Evolutionary conservation across 2,797 vertebrate species (phyloP).

Genomic region (Gambelia wislizenii): DNA sequence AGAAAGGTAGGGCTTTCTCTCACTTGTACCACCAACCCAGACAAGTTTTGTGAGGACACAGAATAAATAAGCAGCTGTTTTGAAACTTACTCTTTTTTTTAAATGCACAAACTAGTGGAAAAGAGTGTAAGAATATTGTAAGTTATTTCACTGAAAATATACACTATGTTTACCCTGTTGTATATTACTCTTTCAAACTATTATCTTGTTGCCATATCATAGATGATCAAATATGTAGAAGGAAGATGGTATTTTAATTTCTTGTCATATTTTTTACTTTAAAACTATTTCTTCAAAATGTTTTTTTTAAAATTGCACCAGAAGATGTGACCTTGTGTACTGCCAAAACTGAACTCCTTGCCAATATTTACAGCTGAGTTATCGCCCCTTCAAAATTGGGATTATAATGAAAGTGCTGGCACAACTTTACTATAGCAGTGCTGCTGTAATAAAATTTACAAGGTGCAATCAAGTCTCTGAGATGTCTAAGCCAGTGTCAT

Average conservation of each 20-base stretch:
- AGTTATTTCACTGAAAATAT: not conserved
- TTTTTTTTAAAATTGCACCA: slow-evolving; percentile 14
- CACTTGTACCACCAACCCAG: not conserved
- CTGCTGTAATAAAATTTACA: slow-evolving; percentile 65
- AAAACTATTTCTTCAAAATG: not conserved
- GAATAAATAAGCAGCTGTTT: not conserved
- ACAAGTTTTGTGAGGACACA: not conserved
- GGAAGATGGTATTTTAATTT: not conserved
- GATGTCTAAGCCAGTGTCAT: slow-evolving; percentile 44
- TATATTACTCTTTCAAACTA: not conserved
- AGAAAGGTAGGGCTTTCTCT: not conserved
- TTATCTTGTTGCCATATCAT: not conserved
- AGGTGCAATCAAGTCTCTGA: slow-evolving; percentile 50
- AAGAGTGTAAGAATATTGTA: not conserved
- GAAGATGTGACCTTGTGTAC: slow-evolving; percentile 28
- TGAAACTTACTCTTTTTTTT: not conserved
- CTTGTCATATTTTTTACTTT: not conserved
- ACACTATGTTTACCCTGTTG: not conserved
- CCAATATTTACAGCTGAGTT: slow-evolving; percentile 59
- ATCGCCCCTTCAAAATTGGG: slow-evolving; percentile 47
- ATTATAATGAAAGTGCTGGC: slow-evolving; percentile 70
- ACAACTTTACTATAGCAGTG: slow-evolving; percentile 49
- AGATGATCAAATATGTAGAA: not conserved
- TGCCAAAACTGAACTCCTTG: slow-evolving; percentile 33
- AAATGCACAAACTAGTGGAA: not conserved